These are phyloP conservation scores for Mustela nigripes DNA, from an alignment of 2,113 vertebrate genomes.

Conservation along the genomic window DNA sequence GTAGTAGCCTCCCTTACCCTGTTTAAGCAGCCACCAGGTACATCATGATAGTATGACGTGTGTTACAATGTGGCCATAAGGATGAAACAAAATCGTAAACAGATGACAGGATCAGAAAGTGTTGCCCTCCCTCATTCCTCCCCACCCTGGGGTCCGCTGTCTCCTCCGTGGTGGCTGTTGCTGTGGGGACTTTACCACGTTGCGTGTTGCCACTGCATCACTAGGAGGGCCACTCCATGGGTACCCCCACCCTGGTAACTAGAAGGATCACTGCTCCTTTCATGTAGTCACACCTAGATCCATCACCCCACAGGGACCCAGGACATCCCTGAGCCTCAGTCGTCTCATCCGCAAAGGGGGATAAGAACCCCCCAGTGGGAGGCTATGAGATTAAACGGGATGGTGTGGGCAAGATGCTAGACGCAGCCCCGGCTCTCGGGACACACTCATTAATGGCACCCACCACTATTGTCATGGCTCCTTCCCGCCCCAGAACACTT, in stretches of 20 bases:
- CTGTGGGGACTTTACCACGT: rapidly evolving
- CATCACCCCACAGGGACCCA: neutral
- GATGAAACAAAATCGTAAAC: too few relatives aligned
- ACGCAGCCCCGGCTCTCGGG: rapidly evolving
- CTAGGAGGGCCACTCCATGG: rapidly evolving
- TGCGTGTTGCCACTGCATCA: rapidly evolving
- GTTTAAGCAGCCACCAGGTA: rapidly evolving
- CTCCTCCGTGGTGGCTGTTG: rapidly evolving
- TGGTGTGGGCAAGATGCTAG: rapidly evolving
- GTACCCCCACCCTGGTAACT: neutral
- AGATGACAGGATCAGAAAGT: rapidly evolving
- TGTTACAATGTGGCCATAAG: neutral
- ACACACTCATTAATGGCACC: rapidly evolving
- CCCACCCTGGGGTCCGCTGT: neutral
- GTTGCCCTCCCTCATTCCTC: neutral
- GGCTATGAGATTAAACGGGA: too few relatives aligned
- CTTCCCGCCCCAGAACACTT: neutral
- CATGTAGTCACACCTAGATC: neutral
- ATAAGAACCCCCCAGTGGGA: neutral
- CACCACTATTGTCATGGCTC: rapidly evolving
- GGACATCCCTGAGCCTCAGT: neutral
- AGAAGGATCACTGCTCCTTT: neutral
- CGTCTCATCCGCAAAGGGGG: neutral
- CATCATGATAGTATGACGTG: rapidly evolving
- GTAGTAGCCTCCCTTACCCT: neutral